Base-by-base conservation (phyloP, 2,797 vertebrate species). In the Sebastiscus albofasciatus region DNA sequence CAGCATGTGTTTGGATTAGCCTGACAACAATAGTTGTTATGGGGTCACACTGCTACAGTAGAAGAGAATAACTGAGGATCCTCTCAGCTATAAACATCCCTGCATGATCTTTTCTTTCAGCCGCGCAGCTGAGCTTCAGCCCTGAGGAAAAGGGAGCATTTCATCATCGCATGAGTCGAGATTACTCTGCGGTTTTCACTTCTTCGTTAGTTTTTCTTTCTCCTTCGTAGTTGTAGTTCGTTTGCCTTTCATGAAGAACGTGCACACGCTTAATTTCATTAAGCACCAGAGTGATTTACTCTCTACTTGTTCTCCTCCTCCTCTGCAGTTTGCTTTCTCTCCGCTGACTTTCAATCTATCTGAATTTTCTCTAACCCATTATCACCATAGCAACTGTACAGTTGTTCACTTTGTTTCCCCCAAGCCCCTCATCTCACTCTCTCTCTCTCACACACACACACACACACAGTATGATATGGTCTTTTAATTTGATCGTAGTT, bases 301-400 rank as follows among this genome's bases (percentile, higher is more conserved):
- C 56, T 75, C 61, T 67, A 1, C 67, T 77, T 75, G 42, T 70
- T 66, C 62, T 46, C 33, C 27, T 79, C 65, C 42, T 58, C 39
- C 34, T 29, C 61, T 6, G 14, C 39, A 81, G 49, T 82, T 81
- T 81, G 24, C 52, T 67, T 83, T 87, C 58, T 79, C 75, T 75
- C 84, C 3, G 6, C 59, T 67, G 69, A 79, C 68, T 84, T 80
- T 87, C 61, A 67, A 68, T 88, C 79, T 64, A 74, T 88, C 72
- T 22, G 46, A 56, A 59, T 86, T 88, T 84, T 88, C 84, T 82
- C 73, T 12, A 73, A 74, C 79, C 80, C 16, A 67, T 90, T 87
- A 88, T 93, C 86, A 80, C 92, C 92, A 93, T 92, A 82, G 89
- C 87, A 91, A 94, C 91, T 75, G 78, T 87, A 82, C 75, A 89